Evolutionary conservation across 2,888 invertebrate genomes (phyloP).

Genomic region (Diarsia dahlii): DNA sequence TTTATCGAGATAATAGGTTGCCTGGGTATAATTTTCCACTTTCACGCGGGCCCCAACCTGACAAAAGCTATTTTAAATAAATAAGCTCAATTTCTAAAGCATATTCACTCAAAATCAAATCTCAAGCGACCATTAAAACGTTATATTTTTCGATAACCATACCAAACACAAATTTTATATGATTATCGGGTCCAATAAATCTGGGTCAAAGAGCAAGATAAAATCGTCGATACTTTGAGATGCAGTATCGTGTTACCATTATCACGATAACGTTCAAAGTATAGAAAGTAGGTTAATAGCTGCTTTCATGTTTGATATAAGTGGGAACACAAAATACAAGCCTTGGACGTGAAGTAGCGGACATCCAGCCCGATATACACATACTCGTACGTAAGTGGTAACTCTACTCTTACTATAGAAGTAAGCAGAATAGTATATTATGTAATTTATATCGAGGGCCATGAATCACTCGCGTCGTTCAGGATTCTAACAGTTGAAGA

Average conservation of each 20-base stretch:
- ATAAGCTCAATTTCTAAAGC: background rate
- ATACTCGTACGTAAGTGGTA: background rate
- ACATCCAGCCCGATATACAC: background rate
- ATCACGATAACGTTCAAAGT: slow-evolving; percentile 68
- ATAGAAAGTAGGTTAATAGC: slow-evolving; percentile 66
- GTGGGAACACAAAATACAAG: slow-evolving; percentile 41
- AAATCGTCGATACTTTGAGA: slow-evolving; percentile 74
- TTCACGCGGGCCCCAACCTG: background rate
- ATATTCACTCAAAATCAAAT: slow-evolving; percentile 19
- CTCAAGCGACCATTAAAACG: slow-evolving; percentile 30
- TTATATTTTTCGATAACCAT: slow-evolving; percentile 25
- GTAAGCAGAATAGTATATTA: background rate
- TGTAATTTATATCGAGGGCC: too few species aligned
- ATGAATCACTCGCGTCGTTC: too few species aligned
- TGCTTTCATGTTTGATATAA: slow-evolving; percentile 59
- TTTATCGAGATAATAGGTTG: background rate
- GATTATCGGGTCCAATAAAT: slow-evolving; percentile 59
- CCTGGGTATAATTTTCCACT: background rate
- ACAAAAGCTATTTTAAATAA: background rate
- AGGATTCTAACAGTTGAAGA: too few species aligned
- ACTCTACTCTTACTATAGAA: background rate
- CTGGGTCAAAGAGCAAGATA: slow-evolving; percentile 75
- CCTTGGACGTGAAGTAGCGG: background rate
- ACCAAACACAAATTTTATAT: slow-evolving; percentile 26
- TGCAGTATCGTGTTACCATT: slow-evolving; percentile 68